These are phyloP conservation scores for Paracentrotus lividus DNA, from an alignment of 53 echinoderm and acorn worm species.

Conservation along the genomic window DNA sequence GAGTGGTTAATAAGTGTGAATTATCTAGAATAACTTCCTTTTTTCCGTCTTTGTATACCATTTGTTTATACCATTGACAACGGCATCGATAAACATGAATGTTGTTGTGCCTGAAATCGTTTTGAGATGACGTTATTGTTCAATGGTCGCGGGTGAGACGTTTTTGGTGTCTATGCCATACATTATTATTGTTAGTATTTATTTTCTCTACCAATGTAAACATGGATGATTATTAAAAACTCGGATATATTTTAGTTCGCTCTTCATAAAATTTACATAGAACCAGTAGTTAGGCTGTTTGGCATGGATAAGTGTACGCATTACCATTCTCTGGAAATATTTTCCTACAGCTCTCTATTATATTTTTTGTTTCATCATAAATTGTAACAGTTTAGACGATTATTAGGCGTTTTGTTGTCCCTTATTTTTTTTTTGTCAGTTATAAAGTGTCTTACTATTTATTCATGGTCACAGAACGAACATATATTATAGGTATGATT, in stretches of 20 bases:
- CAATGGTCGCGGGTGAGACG: not conserved
- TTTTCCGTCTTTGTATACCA: not conserved
- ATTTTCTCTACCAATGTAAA: not conserved
- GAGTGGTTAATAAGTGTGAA: not conserved
- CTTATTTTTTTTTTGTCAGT: too few species aligned
- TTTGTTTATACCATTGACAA: slow-evolving; percentile 16
- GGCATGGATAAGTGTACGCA: too few species aligned
- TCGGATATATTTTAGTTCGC: not conserved
- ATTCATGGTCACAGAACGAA: too few species aligned
- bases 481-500: too few species aligned
- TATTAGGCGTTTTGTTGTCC: too few species aligned
- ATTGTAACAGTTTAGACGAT: too few species aligned
- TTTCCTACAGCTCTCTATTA: too few species aligned
- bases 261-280: not conserved
- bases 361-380: too few species aligned
- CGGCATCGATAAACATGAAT: not conserved
- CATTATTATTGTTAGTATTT: not conserved
- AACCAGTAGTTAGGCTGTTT: too few species aligned
- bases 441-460: too few species aligned
- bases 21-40: not conserved
- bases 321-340: too few species aligned
- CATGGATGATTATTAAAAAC: not conserved
- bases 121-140: not conserved
- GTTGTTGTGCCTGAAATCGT: not conserved
- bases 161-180: not conserved